phyloP scores from a whole-genome alignment of 2,888 invertebrate genomes.

The Pterostichus niger region DNA sequence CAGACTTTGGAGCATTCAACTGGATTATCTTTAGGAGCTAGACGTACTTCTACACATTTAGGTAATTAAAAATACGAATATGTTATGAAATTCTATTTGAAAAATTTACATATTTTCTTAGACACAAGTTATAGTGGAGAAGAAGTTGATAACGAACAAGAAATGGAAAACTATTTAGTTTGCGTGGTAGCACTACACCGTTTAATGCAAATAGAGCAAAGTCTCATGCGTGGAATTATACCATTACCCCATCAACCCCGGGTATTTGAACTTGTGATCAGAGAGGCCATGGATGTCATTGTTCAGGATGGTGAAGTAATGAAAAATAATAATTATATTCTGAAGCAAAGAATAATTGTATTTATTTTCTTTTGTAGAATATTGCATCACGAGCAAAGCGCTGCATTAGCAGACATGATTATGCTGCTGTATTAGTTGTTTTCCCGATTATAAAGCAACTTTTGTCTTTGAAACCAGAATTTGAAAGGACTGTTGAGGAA shows the following conservation, averaged over 20 bases:
- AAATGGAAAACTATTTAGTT: constrained; percentile 90
- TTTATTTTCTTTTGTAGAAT: constrained; percentile 76
- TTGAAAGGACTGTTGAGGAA: constrained; percentile 87
- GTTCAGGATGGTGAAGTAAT: constrained; percentile 91
- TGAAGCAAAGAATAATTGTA: constrained; percentile 19
- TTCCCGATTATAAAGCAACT: constrained; percentile 91
- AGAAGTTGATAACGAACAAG: constrained; percentile 86
- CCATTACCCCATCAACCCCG: constrained; percentile 89
- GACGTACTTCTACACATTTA: constrained; percentile 79
- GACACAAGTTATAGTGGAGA: constrained; percentile 77
- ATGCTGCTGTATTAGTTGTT: constrained; percentile 88
- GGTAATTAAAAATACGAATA: constrained; percentile 70
- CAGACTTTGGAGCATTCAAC: constrained; percentile 91
- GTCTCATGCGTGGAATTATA: constrained; percentile 90
- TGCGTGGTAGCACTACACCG: constrained; percentile 90
- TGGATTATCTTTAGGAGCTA: constrained; percentile 86
- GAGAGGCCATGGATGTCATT: constrained; percentile 90
- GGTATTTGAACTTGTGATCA: constrained; percentile 90
- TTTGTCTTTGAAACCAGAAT: constrained; percentile 87
- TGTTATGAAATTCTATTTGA: neutral
- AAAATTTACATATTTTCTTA: constrained; percentile 58
- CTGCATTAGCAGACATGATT: constrained; percentile 88
- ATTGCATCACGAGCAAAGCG: constrained; percentile 87
- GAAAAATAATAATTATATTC: constrained; percentile 15
- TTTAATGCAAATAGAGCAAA: constrained; percentile 92